Conservation (phyloP, 2,888 invertebrate genomes). For the Dugesia japonica region DNA sequence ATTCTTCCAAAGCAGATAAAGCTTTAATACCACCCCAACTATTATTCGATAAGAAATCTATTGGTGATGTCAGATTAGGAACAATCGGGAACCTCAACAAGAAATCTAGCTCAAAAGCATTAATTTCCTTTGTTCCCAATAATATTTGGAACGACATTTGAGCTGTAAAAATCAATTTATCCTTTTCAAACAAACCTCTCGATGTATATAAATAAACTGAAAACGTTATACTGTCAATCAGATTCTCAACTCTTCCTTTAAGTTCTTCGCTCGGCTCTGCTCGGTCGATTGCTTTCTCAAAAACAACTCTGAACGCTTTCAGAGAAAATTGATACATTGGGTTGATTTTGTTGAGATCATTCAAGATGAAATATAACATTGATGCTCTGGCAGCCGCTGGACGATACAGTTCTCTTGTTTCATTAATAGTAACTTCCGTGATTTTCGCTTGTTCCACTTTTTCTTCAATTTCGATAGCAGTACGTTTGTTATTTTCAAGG, state of each 20-base stretch:
- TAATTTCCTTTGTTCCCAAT: constrained; percentile 68
- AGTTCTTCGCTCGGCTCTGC: constrained; percentile 69
- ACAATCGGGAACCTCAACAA: constrained; percentile 75
- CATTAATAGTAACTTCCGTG: constrained; percentile 76
- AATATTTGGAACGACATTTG: constrained; percentile 89
- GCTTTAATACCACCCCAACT: constrained; percentile 90
- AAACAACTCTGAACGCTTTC: constrained; percentile 86
- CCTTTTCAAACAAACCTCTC: constrained; percentile 79
- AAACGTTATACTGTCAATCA: constrained; percentile 81
- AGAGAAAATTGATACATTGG: constrained; percentile 90
- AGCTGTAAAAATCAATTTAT: constrained; percentile 81
- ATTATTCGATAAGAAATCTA: constrained; percentile 75
- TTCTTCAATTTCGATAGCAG: constrained; percentile 78
- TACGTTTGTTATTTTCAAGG: constrained; percentile 80
- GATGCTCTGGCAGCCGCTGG: constrained; percentile 81
- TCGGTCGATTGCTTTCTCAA: constrained; percentile 78
- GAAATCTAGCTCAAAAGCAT: constrained; percentile 70
- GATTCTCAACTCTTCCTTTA: constrained; percentile 62
- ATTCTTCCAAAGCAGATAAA: constrained; percentile 72
- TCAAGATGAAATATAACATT: constrained; percentile 77
- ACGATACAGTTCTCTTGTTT: constrained; percentile 74
- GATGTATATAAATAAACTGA: constrained; percentile 85
- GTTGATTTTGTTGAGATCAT: constrained; percentile 82
- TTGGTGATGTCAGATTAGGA: constrained; percentile 78
- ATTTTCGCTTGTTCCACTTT: constrained; percentile 77